A percentile compares a stretch with the other conserved stretches of the same genome.
Evolutionary conservation across 2,888 invertebrate species (phyloP).

Genomic region (Apotomis betuletana): DNA sequence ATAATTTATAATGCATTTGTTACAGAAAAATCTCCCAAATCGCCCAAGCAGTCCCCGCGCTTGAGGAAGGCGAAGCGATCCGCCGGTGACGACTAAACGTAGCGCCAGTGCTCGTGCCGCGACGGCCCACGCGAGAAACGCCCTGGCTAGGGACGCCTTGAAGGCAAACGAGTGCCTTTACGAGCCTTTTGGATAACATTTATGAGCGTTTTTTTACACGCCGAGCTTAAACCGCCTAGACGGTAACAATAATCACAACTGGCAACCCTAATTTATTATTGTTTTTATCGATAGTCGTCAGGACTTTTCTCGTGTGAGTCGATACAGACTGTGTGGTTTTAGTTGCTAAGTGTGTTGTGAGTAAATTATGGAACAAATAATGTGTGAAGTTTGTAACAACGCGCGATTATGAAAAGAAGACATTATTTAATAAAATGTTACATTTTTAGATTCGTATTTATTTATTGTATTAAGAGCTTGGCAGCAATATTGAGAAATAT

Average conservation of each 20-base stretch:
- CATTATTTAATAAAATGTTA: constrained; percentile 82
- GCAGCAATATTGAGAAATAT: too few relatives aligned
- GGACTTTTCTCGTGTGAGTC: constrained; percentile 70
- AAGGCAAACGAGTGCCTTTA: constrained; percentile 38
- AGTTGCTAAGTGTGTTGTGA: constrained; percentile 74
- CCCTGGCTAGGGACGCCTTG: constrained; percentile 39
- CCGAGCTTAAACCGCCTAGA: constrained; percentile 7
- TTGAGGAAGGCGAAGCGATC: constrained; percentile 90
- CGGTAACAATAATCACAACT: constrained; percentile 23
- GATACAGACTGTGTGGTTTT: constrained; percentile 70
- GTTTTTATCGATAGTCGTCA: constrained; percentile 27
- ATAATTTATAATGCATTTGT: constrained; percentile 49
- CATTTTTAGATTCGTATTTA: constrained; percentile 58
- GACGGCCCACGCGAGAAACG: constrained; percentile 65
- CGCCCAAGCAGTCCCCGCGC: constrained; percentile 88
- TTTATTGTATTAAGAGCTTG: constrained; percentile 14
- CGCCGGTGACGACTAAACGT: constrained; percentile 86
- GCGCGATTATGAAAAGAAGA: constrained; percentile 70
- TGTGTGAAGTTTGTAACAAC: constrained; percentile 74
- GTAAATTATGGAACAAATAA: constrained; percentile 81
- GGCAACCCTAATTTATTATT: constrained; percentile 32
- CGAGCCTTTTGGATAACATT: constrained; percentile 44
- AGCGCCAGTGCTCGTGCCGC: constrained; percentile 50
- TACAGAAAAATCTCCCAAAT: constrained; percentile 89
- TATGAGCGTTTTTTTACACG: constrained; percentile 38